Evolutionary conservation across 2,888 invertebrate species (phyloP), one percentile per base, ranked within the genome.

Genomic region (Scelioninae gen. 1): DNA sequence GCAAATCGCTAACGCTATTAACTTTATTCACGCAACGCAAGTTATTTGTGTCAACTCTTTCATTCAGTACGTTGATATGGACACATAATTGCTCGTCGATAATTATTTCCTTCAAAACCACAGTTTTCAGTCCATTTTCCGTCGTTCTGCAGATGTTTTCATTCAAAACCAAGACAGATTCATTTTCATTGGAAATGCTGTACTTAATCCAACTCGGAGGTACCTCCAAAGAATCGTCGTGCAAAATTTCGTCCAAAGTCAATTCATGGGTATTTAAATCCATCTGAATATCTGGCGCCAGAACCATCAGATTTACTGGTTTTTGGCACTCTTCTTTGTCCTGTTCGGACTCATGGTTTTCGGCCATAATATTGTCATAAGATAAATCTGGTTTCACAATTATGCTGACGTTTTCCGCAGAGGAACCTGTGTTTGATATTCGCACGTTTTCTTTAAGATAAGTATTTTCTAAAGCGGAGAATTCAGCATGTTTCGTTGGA

Each of bases 181-280:
- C 79, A 5, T 60, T 68, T 9, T 47, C 66, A 9, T 74, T 80
- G 0, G 74, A 60, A 45, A 80, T 72, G 6, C 60, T 80, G 16
- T 80, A 80, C 16, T 80, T 80, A 8, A 80, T 80, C 79, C 72
- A 80, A 58, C 74, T 80, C 6, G 53, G 15, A 5, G 79, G 74
- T 29, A 80, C 38, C 40, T 68, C 38, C 13, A 74, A 6, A 3
- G 23, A 9, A 8, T 66, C 62, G 9, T 74, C 58, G 8, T 38
- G 51, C 9, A 47, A 31, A 66, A 80, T 13, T 7, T 66, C 53
- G 0, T 66, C 65, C 0, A 79, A 11, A n/a, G 32, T 51, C 5
- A 72, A 29, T 31, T 66, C 63, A 2, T 31, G 68, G 10, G 47
- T 0, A 13, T 11, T n/a, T 4, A 34, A 23, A 0, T 69, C 43